phyloP scores from a whole-genome alignment of 2,888 invertebrate species.

The Anoncus sp. region DNA sequence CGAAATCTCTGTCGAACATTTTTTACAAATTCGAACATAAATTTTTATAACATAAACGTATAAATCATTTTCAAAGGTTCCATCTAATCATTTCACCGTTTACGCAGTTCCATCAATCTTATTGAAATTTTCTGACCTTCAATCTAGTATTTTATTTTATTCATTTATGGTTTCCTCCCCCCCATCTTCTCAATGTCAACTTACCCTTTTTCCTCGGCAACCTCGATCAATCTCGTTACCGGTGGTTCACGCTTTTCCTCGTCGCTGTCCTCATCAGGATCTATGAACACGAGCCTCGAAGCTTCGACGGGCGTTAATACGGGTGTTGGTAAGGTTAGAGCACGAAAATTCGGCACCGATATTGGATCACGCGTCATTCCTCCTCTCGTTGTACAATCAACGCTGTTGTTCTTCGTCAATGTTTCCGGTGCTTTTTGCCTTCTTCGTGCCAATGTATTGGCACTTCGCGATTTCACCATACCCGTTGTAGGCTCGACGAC shows the following conservation, averaged over 20 bases:
- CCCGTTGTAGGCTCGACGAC: constrained; percentile 80
- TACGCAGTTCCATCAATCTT: too few relatives aligned
- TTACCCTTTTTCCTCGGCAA: constrained; percentile 78
- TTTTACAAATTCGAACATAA: background rate
- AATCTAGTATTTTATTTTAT: too few relatives aligned
- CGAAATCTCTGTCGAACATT: constrained; percentile 81
- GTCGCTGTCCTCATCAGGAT: constrained; percentile 87
- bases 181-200: constrained; percentile 56
- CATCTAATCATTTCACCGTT: too few relatives aligned
- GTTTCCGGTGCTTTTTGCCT: constrained; percentile 76
- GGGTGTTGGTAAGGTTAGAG: constrained; percentile 87
- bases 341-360: constrained; percentile 90
- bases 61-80: too few relatives aligned
- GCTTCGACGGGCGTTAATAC: constrained; percentile 88
- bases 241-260: constrained; percentile 80
- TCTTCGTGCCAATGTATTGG: constrained; percentile 81
- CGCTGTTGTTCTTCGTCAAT: constrained; percentile 62
- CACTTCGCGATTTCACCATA: constrained; percentile 84
- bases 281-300: constrained; percentile 88
- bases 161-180: background rate
- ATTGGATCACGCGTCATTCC: constrained; percentile 87
- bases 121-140: too few relatives aligned
- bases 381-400: constrained; percentile 62
- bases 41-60: too few relatives aligned
- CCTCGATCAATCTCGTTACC: constrained; percentile 79